Conservation (phyloP, 2,797 vertebrate species). For the Trachurus trachurus region DNA sequence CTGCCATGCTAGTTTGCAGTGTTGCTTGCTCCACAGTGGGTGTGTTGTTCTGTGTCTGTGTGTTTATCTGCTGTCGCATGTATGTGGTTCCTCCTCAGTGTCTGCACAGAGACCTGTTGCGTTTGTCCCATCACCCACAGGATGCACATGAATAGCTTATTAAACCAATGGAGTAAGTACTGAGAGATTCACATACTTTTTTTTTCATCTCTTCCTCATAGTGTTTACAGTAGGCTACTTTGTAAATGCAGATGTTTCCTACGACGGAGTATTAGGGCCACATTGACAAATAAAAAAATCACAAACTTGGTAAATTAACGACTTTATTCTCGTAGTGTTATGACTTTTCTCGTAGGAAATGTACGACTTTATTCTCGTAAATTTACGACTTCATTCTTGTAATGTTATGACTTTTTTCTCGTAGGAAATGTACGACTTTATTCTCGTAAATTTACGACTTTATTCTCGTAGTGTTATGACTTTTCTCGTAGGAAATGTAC, state of each 20-base stretch:
- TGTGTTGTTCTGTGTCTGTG: constrained; percentile 52
- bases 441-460: no score
- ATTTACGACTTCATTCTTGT: no score
- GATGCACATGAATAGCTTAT: constrained; percentile 88
- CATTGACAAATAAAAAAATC: no score
- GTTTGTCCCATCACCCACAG: constrained; percentile 67
- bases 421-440: no score
- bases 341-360: no score
- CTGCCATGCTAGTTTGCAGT: constrained; percentile 9
- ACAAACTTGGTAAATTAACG: no score
- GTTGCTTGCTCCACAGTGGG: constrained; percentile 34
- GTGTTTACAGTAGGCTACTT: neutral
- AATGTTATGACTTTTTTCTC: no score
- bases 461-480: no score
- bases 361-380: no score
- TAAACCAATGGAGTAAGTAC: constrained; percentile 88
- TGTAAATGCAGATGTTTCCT: neutral
- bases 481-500: no score
- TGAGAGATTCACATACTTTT: constrained; percentile 16
- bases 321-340: no score
- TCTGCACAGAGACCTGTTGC: constrained; percentile 66
- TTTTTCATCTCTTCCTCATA: neutral
- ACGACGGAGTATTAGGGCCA: no score
- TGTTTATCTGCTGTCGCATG: constrained; percentile 70
- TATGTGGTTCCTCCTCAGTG: constrained; percentile 78